Conservation (phyloP, 2,113 vertebrate species). For the Eublepharis macularius region DNA sequence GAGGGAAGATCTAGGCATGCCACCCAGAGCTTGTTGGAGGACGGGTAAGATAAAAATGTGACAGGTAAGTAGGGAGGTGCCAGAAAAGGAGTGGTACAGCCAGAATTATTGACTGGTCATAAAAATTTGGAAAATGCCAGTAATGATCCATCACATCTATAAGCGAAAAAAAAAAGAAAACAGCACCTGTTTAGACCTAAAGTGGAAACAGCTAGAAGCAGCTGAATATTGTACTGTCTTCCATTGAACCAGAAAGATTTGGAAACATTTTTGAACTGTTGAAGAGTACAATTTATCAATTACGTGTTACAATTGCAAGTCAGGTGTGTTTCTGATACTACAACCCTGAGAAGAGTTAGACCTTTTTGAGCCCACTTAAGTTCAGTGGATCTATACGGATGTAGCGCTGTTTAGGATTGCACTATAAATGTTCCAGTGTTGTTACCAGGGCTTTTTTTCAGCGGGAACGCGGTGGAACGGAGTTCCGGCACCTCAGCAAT, state of each 20-base stretch:
- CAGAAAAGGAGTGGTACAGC: neutral
- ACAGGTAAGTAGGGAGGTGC: neutral
- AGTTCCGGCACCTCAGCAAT: no score
- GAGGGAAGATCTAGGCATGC: no score
- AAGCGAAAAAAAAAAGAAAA: neutral
- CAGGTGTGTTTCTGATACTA: no score
- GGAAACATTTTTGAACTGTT: neutral
- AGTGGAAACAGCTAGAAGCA: neutral
- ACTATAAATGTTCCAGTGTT: neutral
- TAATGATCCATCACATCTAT: neutral
- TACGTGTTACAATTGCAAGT: neutral
- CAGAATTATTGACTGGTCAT: neutral
- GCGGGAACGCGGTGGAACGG: no score
- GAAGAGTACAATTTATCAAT: neutral
- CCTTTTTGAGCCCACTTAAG: no score
- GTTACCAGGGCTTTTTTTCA: no score
- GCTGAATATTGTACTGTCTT: neutral
- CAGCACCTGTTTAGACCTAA: neutral
- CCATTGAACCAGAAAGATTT: neutral
- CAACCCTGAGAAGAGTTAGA: no score
- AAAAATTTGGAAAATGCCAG: neutral
- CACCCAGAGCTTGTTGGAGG: no score
- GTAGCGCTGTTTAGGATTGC: no score
- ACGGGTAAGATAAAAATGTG: no score
- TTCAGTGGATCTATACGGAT: no score